Percentiles rank a stretch among this genome's conserved stretches.
Evolutionary conservation across 2,113 vertebrate species (phyloP).

Genomic region (Burhinus oedicnemus): DNA sequence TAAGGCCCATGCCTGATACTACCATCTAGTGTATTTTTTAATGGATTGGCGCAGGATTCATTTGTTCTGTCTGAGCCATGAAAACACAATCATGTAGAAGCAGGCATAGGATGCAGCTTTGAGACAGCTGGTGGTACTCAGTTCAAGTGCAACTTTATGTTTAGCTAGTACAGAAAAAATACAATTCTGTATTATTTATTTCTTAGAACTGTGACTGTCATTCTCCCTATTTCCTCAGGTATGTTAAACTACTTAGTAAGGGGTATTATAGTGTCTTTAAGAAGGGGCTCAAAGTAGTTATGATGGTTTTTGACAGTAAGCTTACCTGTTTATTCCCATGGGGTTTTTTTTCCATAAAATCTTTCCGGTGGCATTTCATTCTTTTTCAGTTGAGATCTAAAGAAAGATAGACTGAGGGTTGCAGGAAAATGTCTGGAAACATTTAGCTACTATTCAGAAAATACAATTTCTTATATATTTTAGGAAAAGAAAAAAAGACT

Average conservation of each 20-base stretch:
- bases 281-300: background rate
- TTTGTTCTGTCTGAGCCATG: background rate
- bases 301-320: background rate
- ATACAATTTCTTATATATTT: background rate
- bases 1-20: accelerated
- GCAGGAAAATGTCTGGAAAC: background rate
- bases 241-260: background rate
- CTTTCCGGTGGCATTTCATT: background rate
- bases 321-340: background rate
- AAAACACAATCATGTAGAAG: background rate
- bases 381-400: background rate
- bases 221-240: background rate
- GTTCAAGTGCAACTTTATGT: background rate
- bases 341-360: background rate
- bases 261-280: background rate
- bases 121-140: background rate
- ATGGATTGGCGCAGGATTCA: background rate
- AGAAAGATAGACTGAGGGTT: background rate
- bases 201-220: background rate
- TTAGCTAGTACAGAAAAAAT: background rate
- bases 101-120: background rate
- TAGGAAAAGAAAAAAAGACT: background rate
- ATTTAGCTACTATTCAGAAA: background rate
- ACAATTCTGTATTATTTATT: background rate
- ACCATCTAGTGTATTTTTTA: accelerated